phyloP scores from a whole-genome alignment of 2,797 vertebrate species.

The Pyrocephalus nanus region DNA sequence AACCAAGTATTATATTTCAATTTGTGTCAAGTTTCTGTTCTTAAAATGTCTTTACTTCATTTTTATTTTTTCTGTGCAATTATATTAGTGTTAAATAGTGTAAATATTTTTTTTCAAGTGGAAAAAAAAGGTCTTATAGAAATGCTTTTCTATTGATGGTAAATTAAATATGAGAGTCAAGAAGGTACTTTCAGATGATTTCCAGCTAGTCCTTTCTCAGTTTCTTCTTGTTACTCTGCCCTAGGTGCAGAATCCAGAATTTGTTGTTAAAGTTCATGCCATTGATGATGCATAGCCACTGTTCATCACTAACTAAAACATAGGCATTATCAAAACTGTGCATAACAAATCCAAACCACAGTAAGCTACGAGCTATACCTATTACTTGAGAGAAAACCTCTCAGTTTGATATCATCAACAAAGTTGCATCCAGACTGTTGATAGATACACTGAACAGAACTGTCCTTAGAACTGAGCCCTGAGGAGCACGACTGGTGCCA shows the following conservation, averaged over 20 bases:
- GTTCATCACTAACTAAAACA: background rate
- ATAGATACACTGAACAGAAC: background rate
- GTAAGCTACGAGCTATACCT: background rate
- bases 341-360: background rate
- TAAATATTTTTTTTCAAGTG: background rate
- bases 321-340: fast-evolving
- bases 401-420: background rate
- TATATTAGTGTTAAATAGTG: background rate
- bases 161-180: background rate
- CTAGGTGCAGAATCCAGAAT: too few relatives aligned
- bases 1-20: background rate
- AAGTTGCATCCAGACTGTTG: background rate
- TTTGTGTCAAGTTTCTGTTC: background rate
- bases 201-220: background rate
- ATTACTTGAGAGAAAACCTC: background rate
- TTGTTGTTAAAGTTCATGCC: too few relatives aligned
- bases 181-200: background rate
- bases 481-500: background rate
- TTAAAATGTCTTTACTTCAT: background rate
- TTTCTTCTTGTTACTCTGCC: too few relatives aligned
- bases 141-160: background rate
- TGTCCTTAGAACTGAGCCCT: background rate
- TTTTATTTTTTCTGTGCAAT: background rate
- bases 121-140: background rate
- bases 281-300: too few relatives aligned